Percentiles rank a stretch among this genome's conserved stretches.
These are phyloP conservation scores for Ceratina calcarata DNA, from an alignment of 1,140 invertebrate species.

Conservation along the genomic window DNA sequence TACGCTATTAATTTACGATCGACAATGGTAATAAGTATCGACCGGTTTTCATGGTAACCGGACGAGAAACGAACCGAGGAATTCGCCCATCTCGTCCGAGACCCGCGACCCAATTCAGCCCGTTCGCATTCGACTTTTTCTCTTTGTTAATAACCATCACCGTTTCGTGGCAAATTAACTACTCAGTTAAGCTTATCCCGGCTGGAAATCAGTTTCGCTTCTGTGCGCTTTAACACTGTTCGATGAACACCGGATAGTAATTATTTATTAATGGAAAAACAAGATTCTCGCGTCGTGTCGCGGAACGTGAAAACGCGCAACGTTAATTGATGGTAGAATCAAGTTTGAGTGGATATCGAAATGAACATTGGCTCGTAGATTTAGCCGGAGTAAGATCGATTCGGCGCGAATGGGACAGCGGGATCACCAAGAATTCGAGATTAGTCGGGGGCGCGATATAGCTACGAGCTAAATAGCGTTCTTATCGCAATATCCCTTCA, in stretches of 20 bases:
- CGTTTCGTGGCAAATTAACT: neutral
- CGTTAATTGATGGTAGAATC: no score
- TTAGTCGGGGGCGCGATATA: conserved; percentile 13
- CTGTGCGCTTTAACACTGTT: conserved; percentile 6
- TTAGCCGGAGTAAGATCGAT: neutral
- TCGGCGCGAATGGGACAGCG: neutral
- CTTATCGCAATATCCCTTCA: conserved; percentile 8
- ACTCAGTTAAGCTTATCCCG: neutral
- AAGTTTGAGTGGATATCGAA: no score
- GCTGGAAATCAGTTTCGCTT: neutral
- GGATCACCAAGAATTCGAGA: neutral
- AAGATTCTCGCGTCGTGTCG: neutral
- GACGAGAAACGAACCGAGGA: neutral
- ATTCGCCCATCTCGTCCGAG: neutral
- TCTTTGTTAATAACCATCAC: neutral
- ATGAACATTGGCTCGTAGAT: no score
- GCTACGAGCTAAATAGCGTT: neutral
- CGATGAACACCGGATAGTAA: neutral
- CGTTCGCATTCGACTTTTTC: neutral
- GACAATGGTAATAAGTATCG: neutral
- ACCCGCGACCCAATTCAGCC: conserved; percentile 1
- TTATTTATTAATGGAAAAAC: neutral
- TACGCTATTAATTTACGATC: conserved; percentile 5
- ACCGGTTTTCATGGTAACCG: neutral
- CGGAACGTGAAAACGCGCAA: no score